Evolutionary conservation across 1,140 invertebrate species (phyloP), one percentile per base, ranked within the genome.

Genomic region (Venustaconcha ellipsiformis): DNA sequence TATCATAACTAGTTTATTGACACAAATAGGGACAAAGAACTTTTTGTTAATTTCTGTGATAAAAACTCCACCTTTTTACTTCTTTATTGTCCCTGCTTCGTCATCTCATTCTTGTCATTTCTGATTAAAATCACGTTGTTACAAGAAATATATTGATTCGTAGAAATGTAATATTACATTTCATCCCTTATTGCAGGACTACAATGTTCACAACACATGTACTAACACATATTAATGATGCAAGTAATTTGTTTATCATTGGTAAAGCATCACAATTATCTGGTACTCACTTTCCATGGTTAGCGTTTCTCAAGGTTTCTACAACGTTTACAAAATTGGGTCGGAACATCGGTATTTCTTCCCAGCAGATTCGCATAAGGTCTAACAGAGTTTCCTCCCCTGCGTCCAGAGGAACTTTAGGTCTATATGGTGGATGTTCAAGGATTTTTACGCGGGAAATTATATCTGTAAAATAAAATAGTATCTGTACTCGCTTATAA

Each of bases 281-380:
- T 20, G 17, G 12, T 59, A 78, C 71, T 63, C 56, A 82, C 81
- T 69, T 73, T 72, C 81, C 81, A 14, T 78, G 78, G 58, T 76
- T 82, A 17, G 69, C 66, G 30, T 82, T 81, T 68, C 78, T 82
- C 30, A 85, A 66, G 17, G 74, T 80, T 30, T 76, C 67, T 15
- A 56, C 66, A 15, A 86, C 76, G 17, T 71, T 76, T 20, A 48
- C n/a, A 76, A 86, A 86, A 30, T 73, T 81, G 14, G 82, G 83
- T 60, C 85, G 79, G 30, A 82, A 80, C 20, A 75, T 58, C 14
- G 82, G 80, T 18, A 79, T 75, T 71, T 86, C 83, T 55, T 82
- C 83, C 82, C 83, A 86, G 23, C 83, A 83, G 59, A 80, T 80
- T n/a, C 72, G 66, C 85, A 86, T 84, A 14, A 86, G 57, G 56